Base-by-base conservation (phyloP, 2,797 vertebrate species). In the Enteromius unitaeniatus region DNA sequence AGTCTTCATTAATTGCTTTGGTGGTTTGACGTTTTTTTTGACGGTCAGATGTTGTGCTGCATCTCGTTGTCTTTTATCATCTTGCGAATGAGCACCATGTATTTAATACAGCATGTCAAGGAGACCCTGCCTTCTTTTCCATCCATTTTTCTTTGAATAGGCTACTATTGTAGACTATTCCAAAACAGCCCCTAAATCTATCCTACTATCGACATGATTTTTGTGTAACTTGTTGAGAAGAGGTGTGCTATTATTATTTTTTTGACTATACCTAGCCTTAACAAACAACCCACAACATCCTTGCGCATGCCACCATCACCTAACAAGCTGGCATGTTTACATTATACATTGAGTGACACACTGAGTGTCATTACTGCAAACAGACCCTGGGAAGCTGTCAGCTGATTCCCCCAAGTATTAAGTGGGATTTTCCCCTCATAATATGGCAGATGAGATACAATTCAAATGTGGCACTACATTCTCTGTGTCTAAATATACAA, bases 381-480 rank as follows among this genome's bases (percentile, higher is more conserved):
- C 28, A 31, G 26, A 64, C 13, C 6, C 19, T 74, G 58, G 34
- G 69, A 82, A 65, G 8, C 53, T 81, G 37, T 62, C 68, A 81
- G 40, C 67, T 13, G 14, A 26, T 72, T 26, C 37, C 26, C 11
- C 13, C 45, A 8, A 13, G 51, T 58, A 81, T 47, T 31, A 72
- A 62, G 6, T 10, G 14, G 9, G 40, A 69, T 8, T 55, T 45
- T 7, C 4, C 62, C 6, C 19, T 40, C 81, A 45, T 6, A 47
- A 65, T 76, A 53, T 23, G 31, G 23, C 31, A 67, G 37, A 72
- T 72, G 8, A 77, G 64, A 69, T 77, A 28, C 58, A 37, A 53
- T 42, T 31, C 13, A 78, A 58, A 70, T 67, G 19, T 19, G 1
- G n/a, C 4, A 9, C 13, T 31, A 58, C 8, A 31, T 60, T 79